A percentile compares a stretch with the other conserved stretches of the same genome.
phyloP scores from a whole-genome alignment of 2,888 invertebrate genomes.

The Entomobrya proxima region DNA sequence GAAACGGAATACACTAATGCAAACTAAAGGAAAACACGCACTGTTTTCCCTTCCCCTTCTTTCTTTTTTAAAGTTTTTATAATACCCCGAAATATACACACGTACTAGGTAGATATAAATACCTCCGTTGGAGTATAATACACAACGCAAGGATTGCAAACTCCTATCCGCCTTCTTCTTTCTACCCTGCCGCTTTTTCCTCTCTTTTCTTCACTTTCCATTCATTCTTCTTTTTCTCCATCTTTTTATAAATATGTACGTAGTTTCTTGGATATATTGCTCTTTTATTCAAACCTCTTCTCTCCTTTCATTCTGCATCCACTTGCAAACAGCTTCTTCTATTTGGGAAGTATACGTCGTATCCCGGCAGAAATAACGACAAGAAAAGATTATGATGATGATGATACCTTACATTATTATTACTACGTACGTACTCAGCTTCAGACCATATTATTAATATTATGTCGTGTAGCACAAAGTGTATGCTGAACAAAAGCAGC shows the following conservation, averaged over 20 bases:
- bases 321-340: constrained; percentile 53
- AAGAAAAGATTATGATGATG: constrained; percentile 3
- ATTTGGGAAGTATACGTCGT: neutral
- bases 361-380: constrained; percentile 39
- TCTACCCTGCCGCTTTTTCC: constrained; percentile 31
- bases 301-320: constrained; percentile 58
- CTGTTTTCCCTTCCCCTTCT: constrained; percentile 44
- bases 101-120: neutral
- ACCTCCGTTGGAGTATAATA: neutral
- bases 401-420: constrained; percentile 44
- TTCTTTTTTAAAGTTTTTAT: constrained; percentile 4
- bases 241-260: constrained; percentile 10
- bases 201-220: constrained; percentile 31
- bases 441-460: constrained; percentile 8
- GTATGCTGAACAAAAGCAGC: neutral
- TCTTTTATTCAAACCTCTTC: constrained; percentile 66
- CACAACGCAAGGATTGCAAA: too few species aligned
- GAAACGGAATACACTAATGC: constrained; percentile 48
- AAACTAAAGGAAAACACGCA: constrained; percentile 58
- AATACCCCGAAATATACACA: neutral
- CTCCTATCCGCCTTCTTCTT: constrained; percentile 40
- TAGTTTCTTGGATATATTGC: constrained; percentile 49
- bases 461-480: neutral
- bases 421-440: neutral
- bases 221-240: constrained; percentile 17